These are phyloP conservation scores for Brachionus plicatilis DNA, from an alignment of 1,140 invertebrate species.

Conservation along the genomic window DNA sequence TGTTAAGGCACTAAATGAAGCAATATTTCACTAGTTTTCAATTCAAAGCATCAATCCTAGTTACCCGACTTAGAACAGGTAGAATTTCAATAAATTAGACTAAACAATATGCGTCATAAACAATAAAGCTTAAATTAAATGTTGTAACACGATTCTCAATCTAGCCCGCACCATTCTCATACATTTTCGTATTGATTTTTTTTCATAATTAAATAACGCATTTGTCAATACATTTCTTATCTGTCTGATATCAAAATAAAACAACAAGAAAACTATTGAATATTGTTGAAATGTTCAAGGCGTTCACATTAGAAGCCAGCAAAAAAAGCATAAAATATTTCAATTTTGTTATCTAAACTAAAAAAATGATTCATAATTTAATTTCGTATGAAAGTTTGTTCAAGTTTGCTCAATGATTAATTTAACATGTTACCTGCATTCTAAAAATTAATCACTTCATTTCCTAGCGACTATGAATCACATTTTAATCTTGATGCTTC, in stretches of 20 bases:
- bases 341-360: background rate
- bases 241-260: background rate
- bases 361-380: background rate
- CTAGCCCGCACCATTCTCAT: too few relatives aligned
- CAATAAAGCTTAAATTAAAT: background rate
- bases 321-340: background rate
- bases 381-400: background rate
- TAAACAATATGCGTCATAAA: background rate
- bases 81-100: background rate
- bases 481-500: too few relatives aligned
- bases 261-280: background rate
- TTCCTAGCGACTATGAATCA: background rate
- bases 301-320: background rate
- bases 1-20: background rate
- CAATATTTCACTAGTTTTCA: background rate
- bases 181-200: background rate
- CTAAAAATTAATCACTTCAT: background rate
- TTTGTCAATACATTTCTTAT: background rate
- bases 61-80: background rate
- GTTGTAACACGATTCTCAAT: background rate
- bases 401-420: background rate
- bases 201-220: background rate
- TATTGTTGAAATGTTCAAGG: background rate
- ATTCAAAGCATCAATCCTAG: background rate
- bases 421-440: background rate